Evolutionary conservation across 2,888 invertebrate genomes (phyloP).

Genomic region (Heterodera filipjevi): DNA sequence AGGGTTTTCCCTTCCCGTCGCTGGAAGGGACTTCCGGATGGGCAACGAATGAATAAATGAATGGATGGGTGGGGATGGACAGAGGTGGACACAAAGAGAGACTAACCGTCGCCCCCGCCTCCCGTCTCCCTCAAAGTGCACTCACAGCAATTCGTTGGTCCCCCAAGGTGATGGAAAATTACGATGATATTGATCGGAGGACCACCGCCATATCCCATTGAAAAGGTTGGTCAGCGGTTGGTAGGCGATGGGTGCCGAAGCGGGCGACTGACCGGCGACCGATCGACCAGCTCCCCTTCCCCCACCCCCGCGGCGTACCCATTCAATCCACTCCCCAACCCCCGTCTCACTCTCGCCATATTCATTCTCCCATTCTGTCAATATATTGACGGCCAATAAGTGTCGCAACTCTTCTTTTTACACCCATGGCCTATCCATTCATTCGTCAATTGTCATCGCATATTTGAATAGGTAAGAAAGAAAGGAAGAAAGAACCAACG

Average conservation of each 20-base stretch:
- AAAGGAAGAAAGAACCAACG: background rate
- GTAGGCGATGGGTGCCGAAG: background rate
- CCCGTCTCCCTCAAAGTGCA: background rate
- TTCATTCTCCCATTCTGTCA: background rate
- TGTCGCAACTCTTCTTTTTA: background rate
- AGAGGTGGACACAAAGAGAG: background rate
- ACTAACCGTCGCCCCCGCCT: background rate
- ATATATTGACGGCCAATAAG: background rate
- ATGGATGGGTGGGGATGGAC: background rate
- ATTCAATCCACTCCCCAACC: background rate
- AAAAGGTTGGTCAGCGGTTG: background rate
- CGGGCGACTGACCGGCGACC: background rate
- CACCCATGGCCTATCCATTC: background rate
- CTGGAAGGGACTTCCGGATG: background rate
- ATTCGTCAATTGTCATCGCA: too few species aligned
- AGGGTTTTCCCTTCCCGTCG: background rate
- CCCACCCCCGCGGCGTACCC: background rate
- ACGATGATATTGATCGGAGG: background rate
- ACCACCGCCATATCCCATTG: background rate
- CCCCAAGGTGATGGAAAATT: background rate
- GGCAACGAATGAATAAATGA: background rate
- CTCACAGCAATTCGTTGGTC: background rate
- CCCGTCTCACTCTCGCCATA: background rate
- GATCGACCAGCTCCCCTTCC: background rate
- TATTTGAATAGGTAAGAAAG: background rate